Conservation (phyloP, 2,113 vertebrate genomes). For the Forbesichthys papilliferus region DNA sequence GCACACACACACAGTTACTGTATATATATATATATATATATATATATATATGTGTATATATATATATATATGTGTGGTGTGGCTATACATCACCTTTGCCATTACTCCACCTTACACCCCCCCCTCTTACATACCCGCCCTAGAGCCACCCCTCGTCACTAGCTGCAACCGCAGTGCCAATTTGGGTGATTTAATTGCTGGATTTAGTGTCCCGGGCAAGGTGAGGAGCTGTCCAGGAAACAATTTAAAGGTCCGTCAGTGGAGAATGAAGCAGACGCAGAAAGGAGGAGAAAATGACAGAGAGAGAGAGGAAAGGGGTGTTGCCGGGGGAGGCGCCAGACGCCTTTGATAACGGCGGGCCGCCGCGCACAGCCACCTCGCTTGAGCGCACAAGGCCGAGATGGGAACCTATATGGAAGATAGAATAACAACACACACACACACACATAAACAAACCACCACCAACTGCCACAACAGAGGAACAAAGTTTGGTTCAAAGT, state of each 20-base stretch:
- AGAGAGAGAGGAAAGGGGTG: slow-evolving; percentile 10
- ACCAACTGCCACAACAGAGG: slow-evolving; percentile 5
- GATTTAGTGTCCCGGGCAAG: slow-evolving; percentile 68
- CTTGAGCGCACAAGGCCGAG: no score
- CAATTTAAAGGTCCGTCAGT: slow-evolving; percentile 61
- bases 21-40: no score
- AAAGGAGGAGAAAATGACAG: not conserved
- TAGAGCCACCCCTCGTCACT: slow-evolving; percentile 22
- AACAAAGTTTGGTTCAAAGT: slow-evolving; percentile 22
- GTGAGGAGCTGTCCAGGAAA: slow-evolving; percentile 61
- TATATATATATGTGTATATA: no score
- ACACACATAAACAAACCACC: no score
- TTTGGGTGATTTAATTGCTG: slow-evolving; percentile 69
- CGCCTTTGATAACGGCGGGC: no score
- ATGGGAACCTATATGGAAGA: no score
- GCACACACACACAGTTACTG: no score
- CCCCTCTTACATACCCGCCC: slow-evolving; percentile 15
- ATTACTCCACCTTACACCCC: slow-evolving; percentile 23
- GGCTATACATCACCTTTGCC: slow-evolving; percentile 54
- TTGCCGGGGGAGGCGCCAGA: not conserved
- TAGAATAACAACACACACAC: no score
- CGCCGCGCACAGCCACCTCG: no score
- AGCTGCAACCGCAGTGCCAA: slow-evolving; percentile 56
- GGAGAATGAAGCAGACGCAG: slow-evolving; percentile 29
- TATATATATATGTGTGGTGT: no score